These are phyloP conservation scores for Haliclona indistincta DNA, from an alignment of 37 sponge, comb jelly and placozoan species.

Conservation along the genomic window DNA sequence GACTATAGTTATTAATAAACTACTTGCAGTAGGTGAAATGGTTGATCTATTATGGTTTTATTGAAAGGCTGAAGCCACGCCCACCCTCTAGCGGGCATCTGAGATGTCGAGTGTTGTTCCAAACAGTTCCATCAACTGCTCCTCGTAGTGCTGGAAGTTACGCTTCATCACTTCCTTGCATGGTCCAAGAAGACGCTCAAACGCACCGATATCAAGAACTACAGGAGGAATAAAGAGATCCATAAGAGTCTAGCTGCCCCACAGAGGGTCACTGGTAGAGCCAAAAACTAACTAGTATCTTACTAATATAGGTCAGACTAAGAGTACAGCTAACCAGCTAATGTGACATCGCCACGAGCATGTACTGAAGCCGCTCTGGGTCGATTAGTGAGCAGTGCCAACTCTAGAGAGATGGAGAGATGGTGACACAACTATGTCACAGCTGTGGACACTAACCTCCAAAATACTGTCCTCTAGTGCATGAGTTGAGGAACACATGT, in stretches of 20 bases:
- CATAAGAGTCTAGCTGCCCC: neutral
- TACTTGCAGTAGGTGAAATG: too few species aligned
- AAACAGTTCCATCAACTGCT: conserved; percentile 87
- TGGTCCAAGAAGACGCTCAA: conserved; percentile 97
- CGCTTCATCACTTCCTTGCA: conserved; percentile 96
- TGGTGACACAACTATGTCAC: neutral
- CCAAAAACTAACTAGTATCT: neutral
- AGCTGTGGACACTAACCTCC: conserved; percentile 69
- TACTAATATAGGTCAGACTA: neutral
- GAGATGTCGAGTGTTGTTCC: conserved; percentile 79
- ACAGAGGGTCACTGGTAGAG: neutral
- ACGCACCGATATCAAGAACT: conserved; percentile 90
- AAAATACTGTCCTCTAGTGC: conserved; percentile 90
- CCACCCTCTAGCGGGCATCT: conserved; percentile 42
- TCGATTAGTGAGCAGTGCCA: conserved; percentile 89
- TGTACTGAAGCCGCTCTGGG: conserved; percentile 88
- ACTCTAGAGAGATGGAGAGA: conserved; percentile 54
- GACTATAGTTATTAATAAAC: too few species aligned
- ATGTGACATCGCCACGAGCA: conserved; percentile 76
- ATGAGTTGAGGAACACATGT: conserved; percentile 51
- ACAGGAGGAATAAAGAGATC: neutral
- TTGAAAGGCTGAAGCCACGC: too few species aligned
- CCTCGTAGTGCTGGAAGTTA: conserved; percentile 86
- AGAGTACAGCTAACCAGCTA: conserved; percentile 69
- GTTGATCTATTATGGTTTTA: too few species aligned